Percentiles rank a stretch among this genome's conserved stretches.
Evolutionary conservation across 2,113 vertebrate species (phyloP).

Genomic region (Carassius auratus): DNA sequence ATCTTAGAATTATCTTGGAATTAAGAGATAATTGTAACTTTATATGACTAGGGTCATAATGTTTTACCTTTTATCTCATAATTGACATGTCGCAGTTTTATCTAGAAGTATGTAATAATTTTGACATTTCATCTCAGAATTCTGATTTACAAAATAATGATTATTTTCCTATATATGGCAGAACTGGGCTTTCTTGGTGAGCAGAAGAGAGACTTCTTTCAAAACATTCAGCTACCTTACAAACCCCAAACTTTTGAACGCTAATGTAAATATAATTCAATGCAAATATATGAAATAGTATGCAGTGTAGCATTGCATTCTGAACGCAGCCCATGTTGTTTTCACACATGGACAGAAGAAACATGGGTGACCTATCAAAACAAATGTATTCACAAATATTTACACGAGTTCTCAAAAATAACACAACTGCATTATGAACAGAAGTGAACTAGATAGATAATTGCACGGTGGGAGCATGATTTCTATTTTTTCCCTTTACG

Average conservation of each 20-base stretch:
- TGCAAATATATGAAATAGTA: not conserved
- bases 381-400: conserved; percentile 4
- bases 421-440: conserved; percentile 11
- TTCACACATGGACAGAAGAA: not conserved
- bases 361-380: not conserved
- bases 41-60: too few species aligned
- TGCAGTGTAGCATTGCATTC: not conserved
- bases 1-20: too few species aligned
- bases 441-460: not conserved
- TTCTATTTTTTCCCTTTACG: not conserved
- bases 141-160: too few species aligned
- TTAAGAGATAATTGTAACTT: too few species aligned
- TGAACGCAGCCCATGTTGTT: not conserved
- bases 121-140: too few species aligned
- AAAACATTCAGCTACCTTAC: not conserved
- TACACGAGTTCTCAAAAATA: not conserved
- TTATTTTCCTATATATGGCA: not conserved
- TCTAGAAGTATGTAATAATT: too few species aligned
- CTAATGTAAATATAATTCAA: not conserved
- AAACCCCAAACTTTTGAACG: not conserved
- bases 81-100: too few species aligned
- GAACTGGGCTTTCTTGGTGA: not conserved
- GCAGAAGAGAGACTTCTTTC: not conserved
- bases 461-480: not conserved
- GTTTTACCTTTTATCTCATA: too few species aligned